Evolutionary conservation across 2,113 vertebrate genomes (phyloP).

Genomic region (Callorhinus ursinus): DNA sequence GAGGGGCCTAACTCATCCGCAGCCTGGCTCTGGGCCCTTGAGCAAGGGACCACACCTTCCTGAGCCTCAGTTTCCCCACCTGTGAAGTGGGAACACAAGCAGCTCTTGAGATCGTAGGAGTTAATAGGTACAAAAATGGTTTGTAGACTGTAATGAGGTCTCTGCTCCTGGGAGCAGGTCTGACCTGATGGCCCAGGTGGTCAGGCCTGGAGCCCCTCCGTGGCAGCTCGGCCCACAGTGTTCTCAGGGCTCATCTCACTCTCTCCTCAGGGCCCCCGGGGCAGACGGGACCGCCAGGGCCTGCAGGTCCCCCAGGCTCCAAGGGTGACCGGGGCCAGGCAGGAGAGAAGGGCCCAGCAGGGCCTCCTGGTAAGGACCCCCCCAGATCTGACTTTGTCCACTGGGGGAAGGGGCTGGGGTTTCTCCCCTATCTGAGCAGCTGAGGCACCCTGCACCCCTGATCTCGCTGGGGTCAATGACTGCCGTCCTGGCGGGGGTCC

Average conservation of each 20-base stretch:
- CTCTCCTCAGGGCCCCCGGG: conserved; percentile 84
- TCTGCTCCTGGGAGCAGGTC: not conserved
- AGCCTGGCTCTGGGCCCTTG: not conserved
- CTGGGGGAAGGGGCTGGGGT: not conserved
- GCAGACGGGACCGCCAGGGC: conserved; percentile 85
- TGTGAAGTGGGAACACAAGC: not conserved
- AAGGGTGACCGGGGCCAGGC: conserved; percentile 88
- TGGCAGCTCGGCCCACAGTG: too few species aligned
- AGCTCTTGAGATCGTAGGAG: not conserved
- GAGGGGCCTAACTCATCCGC: not conserved
- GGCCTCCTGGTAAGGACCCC: conserved; percentile 87
- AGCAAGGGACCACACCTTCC: not conserved
- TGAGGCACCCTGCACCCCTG: not conserved
- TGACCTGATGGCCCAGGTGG: not conserved
- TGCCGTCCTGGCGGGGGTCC: too few species aligned
- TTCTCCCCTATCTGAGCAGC: not conserved
- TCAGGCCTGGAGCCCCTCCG: not conserved
- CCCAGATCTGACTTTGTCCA: not conserved
- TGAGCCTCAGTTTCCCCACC: not conserved
- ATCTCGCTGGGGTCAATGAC: not conserved
- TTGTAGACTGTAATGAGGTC: not conserved
- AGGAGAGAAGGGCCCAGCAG: conserved; percentile 87
- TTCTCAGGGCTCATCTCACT: not conserved
- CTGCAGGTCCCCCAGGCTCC: conserved; percentile 84
- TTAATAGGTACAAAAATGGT: not conserved